Evolutionary conservation across 2,797 vertebrate species (phyloP).

Genomic region (Netta rufina): DNA sequence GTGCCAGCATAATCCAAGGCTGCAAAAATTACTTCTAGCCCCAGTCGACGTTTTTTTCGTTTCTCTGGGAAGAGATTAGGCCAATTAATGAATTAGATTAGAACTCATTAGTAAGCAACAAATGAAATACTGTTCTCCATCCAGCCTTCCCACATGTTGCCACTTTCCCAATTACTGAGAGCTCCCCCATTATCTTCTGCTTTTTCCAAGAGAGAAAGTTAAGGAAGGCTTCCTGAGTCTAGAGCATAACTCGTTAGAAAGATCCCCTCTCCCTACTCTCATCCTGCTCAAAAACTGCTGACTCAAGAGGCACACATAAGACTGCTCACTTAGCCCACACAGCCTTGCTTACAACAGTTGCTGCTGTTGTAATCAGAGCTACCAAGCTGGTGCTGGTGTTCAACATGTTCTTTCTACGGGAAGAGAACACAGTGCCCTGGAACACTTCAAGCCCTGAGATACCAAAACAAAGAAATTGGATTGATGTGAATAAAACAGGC

Average conservation of each 20-base stretch:
- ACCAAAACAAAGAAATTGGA: neutral
- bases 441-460: neutral
- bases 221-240: neutral
- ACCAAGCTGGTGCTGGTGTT: neutral
- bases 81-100: neutral
- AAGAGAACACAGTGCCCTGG: neutral
- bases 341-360: neutral
- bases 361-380: neutral
- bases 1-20: constrained; percentile 89
- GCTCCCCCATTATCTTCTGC: neutral
- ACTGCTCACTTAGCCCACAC: neutral
- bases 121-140: neutral
- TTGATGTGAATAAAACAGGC: neutral
- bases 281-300: neutral
- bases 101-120: neutral
- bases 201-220: neutral
- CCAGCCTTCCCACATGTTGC: neutral
- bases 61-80: constrained; percentile 74
- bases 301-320: neutral
- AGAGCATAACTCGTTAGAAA: neutral
- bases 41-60: constrained; percentile 67
- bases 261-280: neutral
- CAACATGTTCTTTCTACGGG: neutral
- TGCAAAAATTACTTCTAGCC: constrained; percentile 83
- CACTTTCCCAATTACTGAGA: neutral